These are phyloP conservation scores for Potorous gilbertii DNA, from an alignment of 2,797 vertebrate species.

Conservation along the genomic window DNA sequence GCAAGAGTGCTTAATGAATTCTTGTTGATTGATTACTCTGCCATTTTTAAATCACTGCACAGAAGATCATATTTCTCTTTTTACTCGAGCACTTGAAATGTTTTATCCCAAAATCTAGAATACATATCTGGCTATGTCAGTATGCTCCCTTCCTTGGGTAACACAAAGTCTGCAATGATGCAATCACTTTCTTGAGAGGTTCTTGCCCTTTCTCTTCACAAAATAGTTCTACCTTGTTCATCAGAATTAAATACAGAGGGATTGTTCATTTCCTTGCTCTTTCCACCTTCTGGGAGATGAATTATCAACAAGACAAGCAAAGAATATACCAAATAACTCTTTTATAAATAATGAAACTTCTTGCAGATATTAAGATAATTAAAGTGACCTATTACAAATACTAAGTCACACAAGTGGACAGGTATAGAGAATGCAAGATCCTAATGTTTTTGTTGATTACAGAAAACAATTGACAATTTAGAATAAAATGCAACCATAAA, in stretches of 20 bases:
- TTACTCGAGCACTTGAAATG: not conserved
- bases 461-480: not conserved
- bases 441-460: not conserved
- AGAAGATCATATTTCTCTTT: not conserved
- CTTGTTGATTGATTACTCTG: not conserved
- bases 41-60: not conserved
- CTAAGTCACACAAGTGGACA: not conserved
- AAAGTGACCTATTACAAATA: not conserved
- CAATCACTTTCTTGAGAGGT: not conserved
- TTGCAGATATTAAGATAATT: not conserved
- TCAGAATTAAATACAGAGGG: not conserved
- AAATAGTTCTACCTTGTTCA: not conserved
- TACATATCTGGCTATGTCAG: not conserved
- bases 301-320: not conserved
- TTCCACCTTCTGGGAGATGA: not conserved
- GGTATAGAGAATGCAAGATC: not conserved
- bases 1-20: not conserved
- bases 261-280: not conserved
- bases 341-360: not conserved
- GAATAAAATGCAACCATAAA: not conserved
- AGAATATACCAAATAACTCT: not conserved
- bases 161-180: not conserved
- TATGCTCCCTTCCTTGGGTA: not conserved
- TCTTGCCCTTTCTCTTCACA: not conserved
- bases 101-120: not conserved